Evolutionary conservation across 2,888 invertebrate genomes (phyloP).

Genomic region (Atrina japonica): DNA sequence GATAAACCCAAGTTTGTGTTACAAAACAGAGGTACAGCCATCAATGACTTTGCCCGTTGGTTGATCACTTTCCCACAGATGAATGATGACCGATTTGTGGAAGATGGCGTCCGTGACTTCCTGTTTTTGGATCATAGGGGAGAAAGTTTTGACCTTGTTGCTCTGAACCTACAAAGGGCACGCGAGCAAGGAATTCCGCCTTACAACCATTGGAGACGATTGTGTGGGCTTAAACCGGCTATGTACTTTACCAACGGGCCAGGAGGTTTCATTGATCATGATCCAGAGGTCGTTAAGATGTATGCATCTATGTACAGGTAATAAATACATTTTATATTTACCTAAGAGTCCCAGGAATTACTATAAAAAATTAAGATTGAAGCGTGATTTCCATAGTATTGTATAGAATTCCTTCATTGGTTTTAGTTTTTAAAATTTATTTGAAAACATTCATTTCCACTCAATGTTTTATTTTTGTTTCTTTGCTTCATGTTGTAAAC

Average conservation of each 20-base stretch:
- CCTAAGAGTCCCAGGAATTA: no score
- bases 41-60: constrained; percentile 45
- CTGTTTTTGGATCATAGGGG: constrained; percentile 85
- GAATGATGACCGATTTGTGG: constrained; percentile 71
- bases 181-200: constrained; percentile 42
- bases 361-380: no score
- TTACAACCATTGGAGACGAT: constrained; percentile 40
- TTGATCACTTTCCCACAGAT: constrained; percentile 38
- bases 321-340: no score
- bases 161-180: constrained; percentile 90
- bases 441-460: not conserved
- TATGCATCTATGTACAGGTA: constrained; percentile 37
- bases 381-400: no score
- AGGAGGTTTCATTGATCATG: constrained; percentile 37
- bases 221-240: constrained; percentile 39
- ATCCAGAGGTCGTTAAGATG: constrained; percentile 33
- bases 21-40: constrained; percentile 38
- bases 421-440: not conserved
- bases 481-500: no score
- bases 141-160: constrained; percentile 87
- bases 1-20: constrained; percentile 44
- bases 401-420: no score
- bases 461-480: no score
- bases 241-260: constrained; percentile 24
- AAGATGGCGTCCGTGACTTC: constrained; percentile 92